Percentiles rank a stretch among this genome's conserved stretches.
These are phyloP conservation scores for Myrmophylax atrothorax DNA, from an alignment of 2,113 vertebrate species.

Conservation along the genomic window DNA sequence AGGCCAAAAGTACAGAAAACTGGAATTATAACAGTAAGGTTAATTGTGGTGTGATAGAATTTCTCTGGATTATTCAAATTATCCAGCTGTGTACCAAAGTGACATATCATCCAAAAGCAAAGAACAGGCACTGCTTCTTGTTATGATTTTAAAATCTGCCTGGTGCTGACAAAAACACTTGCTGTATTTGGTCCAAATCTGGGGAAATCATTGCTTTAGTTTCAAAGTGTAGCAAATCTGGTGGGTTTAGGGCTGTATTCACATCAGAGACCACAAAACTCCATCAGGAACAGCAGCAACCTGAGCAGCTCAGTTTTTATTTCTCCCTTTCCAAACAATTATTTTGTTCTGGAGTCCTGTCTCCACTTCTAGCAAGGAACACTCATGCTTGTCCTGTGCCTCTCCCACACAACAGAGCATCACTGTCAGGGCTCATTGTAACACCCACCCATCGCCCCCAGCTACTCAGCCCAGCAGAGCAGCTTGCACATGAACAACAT, in stretches of 20 bases:
- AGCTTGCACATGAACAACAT: conserved; percentile 59
- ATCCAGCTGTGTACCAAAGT: background rate
- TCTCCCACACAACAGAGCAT: background rate
- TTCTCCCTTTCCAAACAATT: background rate
- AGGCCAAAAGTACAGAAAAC: background rate
- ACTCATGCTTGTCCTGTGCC: background rate
- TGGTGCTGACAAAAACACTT: background rate
- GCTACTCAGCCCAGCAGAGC: background rate
- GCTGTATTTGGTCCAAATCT: background rate
- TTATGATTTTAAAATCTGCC: background rate
- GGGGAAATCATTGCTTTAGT: background rate
- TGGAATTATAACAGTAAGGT: background rate
- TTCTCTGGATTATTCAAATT: background rate
- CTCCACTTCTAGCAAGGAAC: conserved; percentile 18
- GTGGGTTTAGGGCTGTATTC: background rate
- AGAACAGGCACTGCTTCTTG: background rate
- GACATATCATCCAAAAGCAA: background rate
- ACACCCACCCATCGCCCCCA: background rate
- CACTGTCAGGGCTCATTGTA: background rate
- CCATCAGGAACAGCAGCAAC: background rate
- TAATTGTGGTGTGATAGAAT: background rate
- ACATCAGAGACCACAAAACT: background rate
- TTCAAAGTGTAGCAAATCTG: background rate
- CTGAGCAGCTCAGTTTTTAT: background rate
- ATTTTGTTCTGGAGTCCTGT: background rate